These are phyloP conservation scores for Notospermus geniculatus DNA, from an alignment of 1,140 invertebrate genomes.

Conservation along the genomic window DNA sequence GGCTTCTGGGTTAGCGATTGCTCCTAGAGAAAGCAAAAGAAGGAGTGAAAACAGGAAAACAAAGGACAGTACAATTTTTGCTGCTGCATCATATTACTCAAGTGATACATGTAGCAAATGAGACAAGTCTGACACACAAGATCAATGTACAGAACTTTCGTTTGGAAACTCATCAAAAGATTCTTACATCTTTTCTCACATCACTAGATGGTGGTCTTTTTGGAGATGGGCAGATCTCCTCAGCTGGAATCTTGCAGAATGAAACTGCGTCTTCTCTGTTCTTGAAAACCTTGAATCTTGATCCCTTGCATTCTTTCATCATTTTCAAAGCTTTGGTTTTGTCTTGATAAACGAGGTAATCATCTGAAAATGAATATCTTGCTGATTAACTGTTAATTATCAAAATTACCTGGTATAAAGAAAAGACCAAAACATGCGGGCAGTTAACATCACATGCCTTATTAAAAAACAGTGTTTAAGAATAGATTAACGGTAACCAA, in stretches of 20 bases:
- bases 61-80: too few relatives aligned
- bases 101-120: too few relatives aligned
- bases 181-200: background rate
- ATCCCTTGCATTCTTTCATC: constrained; percentile 70
- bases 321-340: constrained; percentile 70
- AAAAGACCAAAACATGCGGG: background rate
- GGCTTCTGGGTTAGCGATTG: background rate
- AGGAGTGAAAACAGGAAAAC: background rate
- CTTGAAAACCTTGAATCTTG: constrained; percentile 74
- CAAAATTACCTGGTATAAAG: too few relatives aligned
- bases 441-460: too few relatives aligned
- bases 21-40: background rate
- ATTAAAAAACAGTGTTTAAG: too few relatives aligned
- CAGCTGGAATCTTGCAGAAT: constrained; percentile 66
- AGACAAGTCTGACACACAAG: too few relatives aligned
- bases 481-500: too few relatives aligned
- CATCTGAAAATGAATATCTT: constrained; percentile 44
- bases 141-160: too few relatives aligned
- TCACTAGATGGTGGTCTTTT: background rate
- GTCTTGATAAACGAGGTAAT: constrained; percentile 65
- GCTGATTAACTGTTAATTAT: too few relatives aligned
- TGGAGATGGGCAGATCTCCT: constrained; percentile 63
- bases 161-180: background rate
- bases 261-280: constrained; percentile 68
- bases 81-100: too few relatives aligned